These are phyloP conservation scores for Myrmophylax atrothorax DNA, from an alignment of 2,113 vertebrate species.

Conservation along the genomic window DNA sequence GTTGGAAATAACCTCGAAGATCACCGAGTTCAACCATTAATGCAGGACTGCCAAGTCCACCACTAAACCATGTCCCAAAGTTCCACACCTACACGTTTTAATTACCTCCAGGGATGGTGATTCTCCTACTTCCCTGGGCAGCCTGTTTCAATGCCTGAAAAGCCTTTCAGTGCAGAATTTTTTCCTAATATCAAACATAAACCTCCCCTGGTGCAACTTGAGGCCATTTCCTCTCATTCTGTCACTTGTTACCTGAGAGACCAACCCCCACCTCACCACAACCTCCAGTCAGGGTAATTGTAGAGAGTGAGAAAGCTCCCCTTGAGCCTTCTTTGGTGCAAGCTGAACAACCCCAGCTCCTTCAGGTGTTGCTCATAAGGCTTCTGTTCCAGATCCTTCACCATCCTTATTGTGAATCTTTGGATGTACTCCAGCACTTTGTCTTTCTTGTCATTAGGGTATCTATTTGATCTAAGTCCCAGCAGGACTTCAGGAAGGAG, in stretches of 20 bases:
- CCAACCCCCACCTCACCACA: not conserved
- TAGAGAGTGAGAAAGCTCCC: not conserved
- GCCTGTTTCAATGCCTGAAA: not conserved
- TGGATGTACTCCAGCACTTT: not conserved
- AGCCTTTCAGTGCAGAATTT: not conserved
- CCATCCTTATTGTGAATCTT: not conserved
- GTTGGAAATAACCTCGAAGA: not conserved
- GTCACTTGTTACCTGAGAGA: not conserved
- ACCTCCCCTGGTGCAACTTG: not conserved
- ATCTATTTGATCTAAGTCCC: fast-evolving
- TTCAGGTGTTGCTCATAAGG: not conserved
- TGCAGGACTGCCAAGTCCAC: not conserved
- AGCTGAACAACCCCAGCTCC: not conserved
- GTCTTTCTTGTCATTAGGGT: not conserved
- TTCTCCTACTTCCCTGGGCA: not conserved
- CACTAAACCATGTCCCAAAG: not conserved
- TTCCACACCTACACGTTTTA: not conserved
- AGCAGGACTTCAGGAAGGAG: not conserved
- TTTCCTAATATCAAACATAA: not conserved
- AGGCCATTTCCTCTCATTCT: not conserved
- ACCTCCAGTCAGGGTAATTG: not conserved
- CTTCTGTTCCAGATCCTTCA: not conserved
- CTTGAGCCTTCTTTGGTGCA: not conserved
- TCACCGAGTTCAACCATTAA: not conserved
- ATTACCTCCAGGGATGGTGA: not conserved